phyloP scores from a whole-genome alignment of 2,113 vertebrate genomes.

The Corythaixoides concolor region DNA sequence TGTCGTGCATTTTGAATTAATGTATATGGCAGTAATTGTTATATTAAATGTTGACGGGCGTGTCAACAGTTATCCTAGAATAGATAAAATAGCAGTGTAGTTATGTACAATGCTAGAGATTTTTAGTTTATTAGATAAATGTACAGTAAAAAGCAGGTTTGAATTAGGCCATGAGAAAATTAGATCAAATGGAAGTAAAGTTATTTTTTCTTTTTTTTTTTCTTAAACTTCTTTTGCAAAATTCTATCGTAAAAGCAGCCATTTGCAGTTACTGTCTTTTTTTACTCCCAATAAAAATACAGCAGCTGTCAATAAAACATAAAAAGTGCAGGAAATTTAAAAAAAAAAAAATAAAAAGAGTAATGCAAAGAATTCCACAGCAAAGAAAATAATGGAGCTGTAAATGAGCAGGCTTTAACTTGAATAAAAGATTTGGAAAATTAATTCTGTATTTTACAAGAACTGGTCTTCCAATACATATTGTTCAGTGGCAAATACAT shows the following conservation, averaged over 20 bases:
- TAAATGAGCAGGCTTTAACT: not conserved
- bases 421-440: conserved; percentile 33
- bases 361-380: not conserved
- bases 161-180: not conserved
- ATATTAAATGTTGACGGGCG: not conserved
- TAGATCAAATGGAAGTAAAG: not conserved
- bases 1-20: not conserved
- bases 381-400: not conserved
- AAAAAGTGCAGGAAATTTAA: not conserved
- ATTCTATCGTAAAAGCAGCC: not conserved
- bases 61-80: not conserved
- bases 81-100: not conserved
- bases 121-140: not conserved
- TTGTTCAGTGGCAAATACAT: not conserved
- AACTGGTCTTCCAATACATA: not conserved
- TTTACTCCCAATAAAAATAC: conserved; percentile 36
- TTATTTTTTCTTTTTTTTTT: not conserved
- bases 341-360: not conserved
- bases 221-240: not conserved
- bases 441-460: conserved; percentile 21
- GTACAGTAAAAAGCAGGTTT: not conserved
- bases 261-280: not conserved
- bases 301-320: conserved; percentile 32
- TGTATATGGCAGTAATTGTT: not conserved
- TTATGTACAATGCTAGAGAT: not conserved